Percentiles rank a stretch among this genome's conserved stretches.
Conservation (phyloP, 2,888 invertebrate species). For the Apamea anceps region DNA sequence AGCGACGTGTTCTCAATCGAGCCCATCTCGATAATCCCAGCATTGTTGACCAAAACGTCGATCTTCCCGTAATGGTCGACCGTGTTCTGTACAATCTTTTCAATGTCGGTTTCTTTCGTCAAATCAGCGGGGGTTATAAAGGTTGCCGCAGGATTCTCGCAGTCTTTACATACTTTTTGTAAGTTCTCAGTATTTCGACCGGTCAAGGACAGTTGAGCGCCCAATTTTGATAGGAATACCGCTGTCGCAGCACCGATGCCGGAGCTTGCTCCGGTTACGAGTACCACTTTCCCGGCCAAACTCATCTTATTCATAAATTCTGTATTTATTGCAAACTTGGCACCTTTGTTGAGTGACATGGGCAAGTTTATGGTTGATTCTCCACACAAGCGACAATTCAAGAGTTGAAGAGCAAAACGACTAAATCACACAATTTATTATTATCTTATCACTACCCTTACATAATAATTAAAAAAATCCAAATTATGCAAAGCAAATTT, state of each 20-base stretch:
- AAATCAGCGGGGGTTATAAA: constrained; percentile 93
- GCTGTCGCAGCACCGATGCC: constrained; percentile 96
- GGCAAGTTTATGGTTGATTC: constrained; percentile 3
- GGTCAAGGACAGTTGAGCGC: constrained; percentile 93
- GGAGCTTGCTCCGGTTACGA: constrained; percentile 95
- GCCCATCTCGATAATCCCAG: constrained; percentile 95
- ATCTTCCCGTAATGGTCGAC: constrained; percentile 93
- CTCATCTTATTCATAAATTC: constrained; percentile 78
- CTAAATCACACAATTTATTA: constrained; percentile 37
- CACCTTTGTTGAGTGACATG: constrained; percentile 37
- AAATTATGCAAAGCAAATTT: not conserved
- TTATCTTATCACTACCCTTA: constrained; percentile 68
- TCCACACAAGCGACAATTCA: not conserved
- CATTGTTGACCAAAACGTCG: constrained; percentile 97
- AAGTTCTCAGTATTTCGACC: constrained; percentile 93
- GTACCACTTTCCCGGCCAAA: constrained; percentile 93
- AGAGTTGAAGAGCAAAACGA: not conserved
- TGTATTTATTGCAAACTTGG: constrained; percentile 31
- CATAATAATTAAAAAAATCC: constrained; percentile 38
- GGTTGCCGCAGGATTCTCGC: constrained; percentile 81
- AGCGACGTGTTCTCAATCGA: constrained; percentile 96
- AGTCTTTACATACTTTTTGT: constrained; percentile 83
- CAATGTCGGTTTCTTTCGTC: constrained; percentile 93
- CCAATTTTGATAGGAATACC: constrained; percentile 93
- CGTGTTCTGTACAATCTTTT: constrained; percentile 93